A percentile compares a stretch with the other conserved stretches of the same genome.
Conservation (phyloP, 2,113 vertebrate genomes). For the Pampusana beccarii region DNA sequence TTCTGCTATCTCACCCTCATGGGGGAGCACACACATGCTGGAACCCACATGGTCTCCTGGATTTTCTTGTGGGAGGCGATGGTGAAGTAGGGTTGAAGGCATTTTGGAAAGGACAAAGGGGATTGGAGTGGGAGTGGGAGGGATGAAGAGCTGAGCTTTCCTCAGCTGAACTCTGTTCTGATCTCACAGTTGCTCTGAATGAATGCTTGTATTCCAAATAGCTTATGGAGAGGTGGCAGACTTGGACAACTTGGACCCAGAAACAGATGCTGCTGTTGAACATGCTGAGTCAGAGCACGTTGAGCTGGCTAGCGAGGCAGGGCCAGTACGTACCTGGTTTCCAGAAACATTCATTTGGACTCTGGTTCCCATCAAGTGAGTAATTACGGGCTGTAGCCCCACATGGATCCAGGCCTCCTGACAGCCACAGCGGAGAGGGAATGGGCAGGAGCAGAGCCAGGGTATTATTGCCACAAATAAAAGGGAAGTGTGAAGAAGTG, state of each 20-base stretch:
- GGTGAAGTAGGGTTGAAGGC: background rate
- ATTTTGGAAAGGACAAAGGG: background rate
- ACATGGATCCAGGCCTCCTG: background rate
- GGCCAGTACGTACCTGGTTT: constrained; percentile 10
- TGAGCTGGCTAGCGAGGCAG: background rate
- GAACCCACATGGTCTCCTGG: background rate
- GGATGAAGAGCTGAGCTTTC: background rate
- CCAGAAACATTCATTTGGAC: constrained; percentile 69
- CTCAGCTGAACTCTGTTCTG: background rate
- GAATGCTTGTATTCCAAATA: background rate
- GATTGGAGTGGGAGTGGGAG: background rate
- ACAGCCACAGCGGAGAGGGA: background rate
- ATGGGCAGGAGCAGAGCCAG: background rate
- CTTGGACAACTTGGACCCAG: background rate
- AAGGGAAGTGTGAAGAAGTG: background rate
- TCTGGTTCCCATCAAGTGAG: constrained; percentile 54
- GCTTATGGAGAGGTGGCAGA: background rate
- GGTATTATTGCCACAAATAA: background rate
- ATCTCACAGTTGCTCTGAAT: background rate
- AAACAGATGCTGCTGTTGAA: constrained; percentile 1
- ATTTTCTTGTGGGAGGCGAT: background rate
- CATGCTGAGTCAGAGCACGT: background rate
- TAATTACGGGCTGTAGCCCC: background rate
- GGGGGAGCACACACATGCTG: background rate
- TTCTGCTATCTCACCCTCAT: background rate